Conservation (phyloP, 2,888 invertebrate genomes). For the Nephrocerus scutellatus region DNA sequence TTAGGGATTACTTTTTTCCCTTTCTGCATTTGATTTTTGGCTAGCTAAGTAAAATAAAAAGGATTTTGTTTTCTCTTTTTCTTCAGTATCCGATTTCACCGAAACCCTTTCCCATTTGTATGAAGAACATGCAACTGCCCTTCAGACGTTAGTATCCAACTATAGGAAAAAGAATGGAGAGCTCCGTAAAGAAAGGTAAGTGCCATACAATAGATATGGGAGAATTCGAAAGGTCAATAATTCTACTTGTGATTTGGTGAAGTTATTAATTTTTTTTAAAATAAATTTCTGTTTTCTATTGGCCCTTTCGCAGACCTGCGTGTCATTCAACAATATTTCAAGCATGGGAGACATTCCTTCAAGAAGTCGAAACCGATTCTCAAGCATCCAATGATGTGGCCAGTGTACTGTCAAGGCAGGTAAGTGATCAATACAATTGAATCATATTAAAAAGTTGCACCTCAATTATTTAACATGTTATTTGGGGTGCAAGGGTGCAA, state of each 20-base stretch:
- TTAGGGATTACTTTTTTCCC: too few relatives aligned
- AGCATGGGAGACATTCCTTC: slow-evolving; percentile 83
- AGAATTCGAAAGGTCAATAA: background rate
- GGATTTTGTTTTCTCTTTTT: slow-evolving; percentile 17
- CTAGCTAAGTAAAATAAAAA: slow-evolving; percentile 1
- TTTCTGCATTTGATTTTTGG: background rate
- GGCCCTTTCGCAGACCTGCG: slow-evolving; percentile 55
- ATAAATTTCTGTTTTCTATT: background rate
- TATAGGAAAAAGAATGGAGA: slow-evolving; percentile 81
- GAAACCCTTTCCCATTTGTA: slow-evolving; percentile 82
- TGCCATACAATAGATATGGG: background rate
- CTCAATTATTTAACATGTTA: too few relatives aligned
- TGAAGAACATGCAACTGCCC: slow-evolving; percentile 81
- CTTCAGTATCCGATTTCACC: slow-evolving; percentile 84
- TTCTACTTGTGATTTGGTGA: background rate
- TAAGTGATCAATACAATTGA: slow-evolving; percentile 30
- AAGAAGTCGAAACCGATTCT: slow-evolving; percentile 86
- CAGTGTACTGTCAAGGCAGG: slow-evolving; percentile 66
- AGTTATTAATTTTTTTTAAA: slow-evolving; percentile 10
- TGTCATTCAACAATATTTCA: slow-evolving; percentile 78
- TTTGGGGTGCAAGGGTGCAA: too few relatives aligned
- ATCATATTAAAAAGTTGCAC: too few relatives aligned
- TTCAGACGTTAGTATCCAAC: slow-evolving; percentile 77
- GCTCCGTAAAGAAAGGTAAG: slow-evolving; percentile 76
- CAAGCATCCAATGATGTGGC: slow-evolving; percentile 79